A percentile compares a stretch with the other conserved stretches of the same genome.
These are phyloP conservation scores for Aphrophora alni DNA, from an alignment of 2,888 invertebrate genomes.

Conservation along the genomic window DNA sequence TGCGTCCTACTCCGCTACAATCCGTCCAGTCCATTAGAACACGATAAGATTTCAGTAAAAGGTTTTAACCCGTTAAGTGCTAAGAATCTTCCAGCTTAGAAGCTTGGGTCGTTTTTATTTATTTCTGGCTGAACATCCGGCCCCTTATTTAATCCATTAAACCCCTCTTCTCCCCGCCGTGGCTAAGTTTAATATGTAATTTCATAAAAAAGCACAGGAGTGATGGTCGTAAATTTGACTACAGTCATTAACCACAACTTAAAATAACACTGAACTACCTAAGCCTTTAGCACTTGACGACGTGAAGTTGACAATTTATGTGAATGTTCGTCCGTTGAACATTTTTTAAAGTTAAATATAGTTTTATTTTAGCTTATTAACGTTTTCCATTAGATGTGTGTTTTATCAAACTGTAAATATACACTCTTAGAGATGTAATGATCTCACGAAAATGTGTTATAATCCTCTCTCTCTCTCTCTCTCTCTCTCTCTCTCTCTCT, in stretches of 20 bases:
- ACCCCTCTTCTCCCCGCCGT: neutral
- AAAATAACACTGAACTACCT: neutral
- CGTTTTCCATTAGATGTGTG: neutral
- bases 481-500: too few relatives aligned
- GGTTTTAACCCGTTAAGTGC: neutral
- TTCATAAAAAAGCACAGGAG: neutral
- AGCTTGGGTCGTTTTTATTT: neutral
- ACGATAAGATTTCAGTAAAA: neutral
- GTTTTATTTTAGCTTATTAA: neutral
- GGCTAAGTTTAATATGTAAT: neutral
- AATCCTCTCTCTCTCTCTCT: too few relatives aligned
- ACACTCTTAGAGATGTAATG: too few relatives aligned
- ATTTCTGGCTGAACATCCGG: neutral
- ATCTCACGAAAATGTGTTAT: too few relatives aligned
- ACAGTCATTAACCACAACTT: neutral
- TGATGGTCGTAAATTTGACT: neutral
- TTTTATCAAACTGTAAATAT: too few relatives aligned
- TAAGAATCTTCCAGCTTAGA: too few relatives aligned
- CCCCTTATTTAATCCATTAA: neutral
- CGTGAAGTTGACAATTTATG: neutral
- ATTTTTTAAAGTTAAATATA: neutral
- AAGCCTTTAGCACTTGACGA: neutral
- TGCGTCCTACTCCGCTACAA: neutral
- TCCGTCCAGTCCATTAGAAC: neutral
- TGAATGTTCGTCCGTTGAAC: neutral